Evolutionary conservation across 2,797 vertebrate species (phyloP), one percentile per base, ranked within the genome.

Genomic region (Dermochelys coriacea): DNA sequence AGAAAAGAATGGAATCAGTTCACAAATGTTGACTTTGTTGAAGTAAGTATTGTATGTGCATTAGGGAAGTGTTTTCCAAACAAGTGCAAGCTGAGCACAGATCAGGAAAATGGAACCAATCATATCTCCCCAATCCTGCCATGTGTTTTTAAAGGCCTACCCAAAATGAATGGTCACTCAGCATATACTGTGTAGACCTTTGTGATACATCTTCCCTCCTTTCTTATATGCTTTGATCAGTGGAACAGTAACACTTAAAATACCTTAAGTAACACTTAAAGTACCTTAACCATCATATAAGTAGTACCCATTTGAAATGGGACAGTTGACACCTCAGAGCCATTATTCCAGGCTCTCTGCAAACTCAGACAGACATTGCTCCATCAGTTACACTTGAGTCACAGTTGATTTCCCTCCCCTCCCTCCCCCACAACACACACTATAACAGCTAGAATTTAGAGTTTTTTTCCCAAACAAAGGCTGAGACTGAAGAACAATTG

Each of bases 1-100:
- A 31, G 41, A 96, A 92, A 95, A 95, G 92, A 95, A 91, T 94
- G 55, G 95, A 94, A 93, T 37, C 55, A 92, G 94, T 68, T 79
- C 45, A 88, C 93, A 94, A 95, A 96, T 82, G 85, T 78, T 87
- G 86, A 91, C 25, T 41, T 34, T 25, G 37, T 45, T 74, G 41
- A 27, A 41, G 19, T 68, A 37, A 37, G 3, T 45, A 45, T 74
- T 94, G 29, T 95, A 87, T 82, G 6, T 19, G 29, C 57, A 89
- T 25, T 81, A 8, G 9, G 1, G 10, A 31, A 89, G 11, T 45
- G 82, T 97, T 93, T 93, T 88, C 51, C 82, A 31, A 90, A 88
- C 5, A 50, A 86, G 15, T 84, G 61, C 79, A 82, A 91, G 82
- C 34, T 96, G 49, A 51, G 19, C 92, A 47, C 90, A 91, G 86